Base-by-base conservation (phyloP, 2,113 vertebrate species). In the Rhinopomastus cyanomelas region DNA sequence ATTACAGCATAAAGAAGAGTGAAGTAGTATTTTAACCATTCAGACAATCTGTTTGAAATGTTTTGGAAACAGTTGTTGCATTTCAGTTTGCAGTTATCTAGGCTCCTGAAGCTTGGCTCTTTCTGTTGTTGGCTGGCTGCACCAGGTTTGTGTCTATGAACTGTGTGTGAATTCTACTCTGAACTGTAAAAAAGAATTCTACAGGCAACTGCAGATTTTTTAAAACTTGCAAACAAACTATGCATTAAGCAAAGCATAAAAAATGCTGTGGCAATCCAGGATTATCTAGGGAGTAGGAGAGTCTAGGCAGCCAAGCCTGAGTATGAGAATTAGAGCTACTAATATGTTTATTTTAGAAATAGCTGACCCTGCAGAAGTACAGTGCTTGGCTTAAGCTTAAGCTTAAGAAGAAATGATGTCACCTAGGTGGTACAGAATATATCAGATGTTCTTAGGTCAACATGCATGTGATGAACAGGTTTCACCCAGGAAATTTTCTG, bases 211-310 rank as follows among this genome's bases (percentile, higher is more conserved):
- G 26, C 37, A 74, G 3, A 2, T 65, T 48, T 73, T 93, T 59
- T 36, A 79, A 90, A 86, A 52, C 44, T 77, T 81, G 44, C 21
- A 85, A 85, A 44, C 20, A 64, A 61, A 86, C 29, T 22, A n/a
- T 48, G 25, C 36, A 86, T 87, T 85, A 92, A 82, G n/a, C 34
- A 92, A 93, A 87, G 32, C 29, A 82, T 81, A 39, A 87, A 69
- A 85, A 56, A 14, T 55, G 18, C 36, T 66, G 30, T 85, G 21
- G 42, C 26, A 89, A 89, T 36, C 7, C 64, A 61, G 12, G 17
- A 57, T 25, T 16, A 15, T 37, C 78, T 62, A 88, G 62, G 56
- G 55, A 89, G 29, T 1, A 0, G 42, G 21, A 75, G 5, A 92
- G 57, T 72, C 46, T 68, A 48, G 27, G 11, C 16, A 85, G 60